These are phyloP conservation scores for Odontocolon sp. DNA, from an alignment of 2,888 invertebrate species.

Conservation along the genomic window DNA sequence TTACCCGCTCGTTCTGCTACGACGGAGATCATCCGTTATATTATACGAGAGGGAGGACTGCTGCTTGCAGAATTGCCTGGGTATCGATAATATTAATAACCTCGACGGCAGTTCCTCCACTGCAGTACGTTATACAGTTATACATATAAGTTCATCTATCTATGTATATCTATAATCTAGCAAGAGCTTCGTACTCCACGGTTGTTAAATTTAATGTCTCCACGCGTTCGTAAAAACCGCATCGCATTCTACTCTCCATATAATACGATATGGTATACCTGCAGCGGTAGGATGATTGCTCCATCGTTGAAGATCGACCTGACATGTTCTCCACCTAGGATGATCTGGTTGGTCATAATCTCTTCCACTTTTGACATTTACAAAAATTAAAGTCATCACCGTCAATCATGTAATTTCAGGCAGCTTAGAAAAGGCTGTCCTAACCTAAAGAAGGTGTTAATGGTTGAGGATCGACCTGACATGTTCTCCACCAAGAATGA, in stretches of 20 bases:
- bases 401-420: no score
- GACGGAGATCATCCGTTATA: constrained; percentile 5
- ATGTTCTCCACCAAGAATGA: no score
- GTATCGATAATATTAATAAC: constrained; percentile 69
- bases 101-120: constrained; percentile 12
- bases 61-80: constrained; percentile 41
- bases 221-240: constrained; percentile 67
- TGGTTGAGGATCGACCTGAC: no score
- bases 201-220: constrained; percentile 71
- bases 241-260: not conserved
- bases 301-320: constrained; percentile 13
- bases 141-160: not conserved
- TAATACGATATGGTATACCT: constrained; percentile 26
- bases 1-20: not conserved
- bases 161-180: constrained; percentile 19
- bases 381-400: no score
- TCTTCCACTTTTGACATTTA: no score
- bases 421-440: no score
- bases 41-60: not conserved
- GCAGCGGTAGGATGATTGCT: constrained; percentile 37
- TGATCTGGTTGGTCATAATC: no score
- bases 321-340: no score
- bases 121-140: not conserved
- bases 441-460: no score
- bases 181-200: constrained; percentile 21